These are phyloP conservation scores for Dromococcyx pavoninus DNA, from an alignment of 2,797 vertebrate genomes.

Conservation along the genomic window DNA sequence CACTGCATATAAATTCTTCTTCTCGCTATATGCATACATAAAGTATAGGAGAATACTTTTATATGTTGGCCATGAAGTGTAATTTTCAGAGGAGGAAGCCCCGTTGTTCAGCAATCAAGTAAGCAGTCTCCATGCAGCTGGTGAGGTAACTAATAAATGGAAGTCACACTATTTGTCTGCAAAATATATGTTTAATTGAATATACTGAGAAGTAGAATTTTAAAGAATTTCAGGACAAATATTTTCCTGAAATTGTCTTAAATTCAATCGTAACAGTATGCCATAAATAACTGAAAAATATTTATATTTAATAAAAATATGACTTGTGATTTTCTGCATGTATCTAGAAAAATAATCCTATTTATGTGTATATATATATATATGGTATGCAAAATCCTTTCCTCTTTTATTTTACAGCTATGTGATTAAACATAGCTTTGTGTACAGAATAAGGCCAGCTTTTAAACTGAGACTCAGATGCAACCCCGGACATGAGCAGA, in stretches of 20 bases:
- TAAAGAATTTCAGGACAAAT: background rate
- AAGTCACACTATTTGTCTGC: background rate
- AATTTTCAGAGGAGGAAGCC: background rate
- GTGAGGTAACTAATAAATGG: background rate
- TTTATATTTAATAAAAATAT: background rate
- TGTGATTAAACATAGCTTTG: background rate
- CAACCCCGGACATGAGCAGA: conserved; percentile 10
- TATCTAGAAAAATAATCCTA: background rate
- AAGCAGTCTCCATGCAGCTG: background rate
- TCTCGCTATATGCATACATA: background rate
- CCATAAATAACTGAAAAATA: background rate
- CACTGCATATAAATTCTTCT: background rate
- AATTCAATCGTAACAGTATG: background rate
- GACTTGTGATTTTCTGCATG: background rate
- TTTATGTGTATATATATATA: background rate
- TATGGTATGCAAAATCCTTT: background rate
- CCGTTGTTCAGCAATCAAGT: background rate
- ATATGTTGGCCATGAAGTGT: background rate
- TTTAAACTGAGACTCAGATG: background rate
- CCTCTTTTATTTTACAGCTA: background rate
- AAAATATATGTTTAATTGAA: background rate
- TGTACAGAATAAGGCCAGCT: background rate
- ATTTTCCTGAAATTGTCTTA: background rate
- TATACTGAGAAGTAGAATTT: background rate
- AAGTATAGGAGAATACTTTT: background rate